Conservation (phyloP, 2,888 invertebrate genomes). For the Drosophila maculinotata region DNA sequence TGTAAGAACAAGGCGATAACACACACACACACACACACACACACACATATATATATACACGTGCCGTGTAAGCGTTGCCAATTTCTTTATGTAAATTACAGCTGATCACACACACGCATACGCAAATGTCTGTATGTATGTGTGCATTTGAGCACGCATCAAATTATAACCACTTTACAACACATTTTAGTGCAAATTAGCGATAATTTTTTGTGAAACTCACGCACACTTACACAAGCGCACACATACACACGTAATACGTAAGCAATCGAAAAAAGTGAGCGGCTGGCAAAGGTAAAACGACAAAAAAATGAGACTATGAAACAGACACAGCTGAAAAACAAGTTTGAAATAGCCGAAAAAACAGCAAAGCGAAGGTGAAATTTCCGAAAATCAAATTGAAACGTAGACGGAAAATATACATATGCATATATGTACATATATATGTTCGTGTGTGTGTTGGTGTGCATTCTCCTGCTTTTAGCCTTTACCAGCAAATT, state of each 20-base stretch:
- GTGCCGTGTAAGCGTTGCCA: slow-evolving; percentile 60
- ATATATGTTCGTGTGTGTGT: slow-evolving; percentile 37
- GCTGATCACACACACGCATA: slow-evolving; percentile 47
- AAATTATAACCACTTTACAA: slow-evolving; percentile 65
- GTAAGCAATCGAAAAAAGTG: slow-evolving; percentile 79
- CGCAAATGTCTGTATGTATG: not conserved
- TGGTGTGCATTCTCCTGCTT: slow-evolving; percentile 52
- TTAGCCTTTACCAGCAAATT: slow-evolving; percentile 30
- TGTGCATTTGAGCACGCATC: slow-evolving; percentile 46
- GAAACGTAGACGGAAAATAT: slow-evolving; percentile 80
- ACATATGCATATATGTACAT: slow-evolving; percentile 64
- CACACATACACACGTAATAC: slow-evolving; percentile 75
- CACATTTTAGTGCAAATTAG: slow-evolving; percentile 66
- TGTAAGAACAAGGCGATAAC: slow-evolving; percentile 47
- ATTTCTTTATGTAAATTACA: slow-evolving; percentile 73
- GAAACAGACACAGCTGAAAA: slow-evolving; percentile 77
- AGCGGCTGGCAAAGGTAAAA: slow-evolving; percentile 72
- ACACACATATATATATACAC: slow-evolving; percentile 42
- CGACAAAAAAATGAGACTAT: slow-evolving; percentile 65
- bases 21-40: slow-evolving; percentile 23
- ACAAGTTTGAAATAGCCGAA: slow-evolving; percentile 78
- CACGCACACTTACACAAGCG: slow-evolving; percentile 73
- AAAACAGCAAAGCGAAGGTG: slow-evolving; percentile 80
- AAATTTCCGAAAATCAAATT: slow-evolving; percentile 78
- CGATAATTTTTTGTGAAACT: slow-evolving; percentile 71